Evolutionary conservation across 2,888 invertebrate species (phyloP).

Genomic region (Diloba caeruleocephala): DNA sequence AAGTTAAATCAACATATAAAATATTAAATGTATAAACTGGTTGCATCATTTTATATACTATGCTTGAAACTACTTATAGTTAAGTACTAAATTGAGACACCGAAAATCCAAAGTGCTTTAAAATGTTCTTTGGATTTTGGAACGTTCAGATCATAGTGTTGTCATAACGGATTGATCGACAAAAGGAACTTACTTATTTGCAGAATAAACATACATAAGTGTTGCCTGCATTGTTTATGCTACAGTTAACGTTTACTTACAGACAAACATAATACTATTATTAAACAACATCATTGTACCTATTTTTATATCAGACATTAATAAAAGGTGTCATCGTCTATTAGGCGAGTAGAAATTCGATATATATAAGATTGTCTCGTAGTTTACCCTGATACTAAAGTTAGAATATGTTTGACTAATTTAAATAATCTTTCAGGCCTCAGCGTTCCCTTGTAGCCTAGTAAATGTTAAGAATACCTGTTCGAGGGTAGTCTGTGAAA

Average conservation of each 20-base stretch:
- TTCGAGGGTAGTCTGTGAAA: slow-evolving; percentile 94
- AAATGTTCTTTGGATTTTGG: slow-evolving; percentile 17
- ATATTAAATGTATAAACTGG: slow-evolving; percentile 35
- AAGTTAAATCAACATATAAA: slow-evolving; percentile 32
- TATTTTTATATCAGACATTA: neutral
- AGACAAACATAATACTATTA: neutral
- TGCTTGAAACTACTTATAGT: slow-evolving; percentile 15
- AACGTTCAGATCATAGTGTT: slow-evolving; percentile 2
- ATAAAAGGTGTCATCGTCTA: slow-evolving; percentile 3
- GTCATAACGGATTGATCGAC: slow-evolving; percentile 1
- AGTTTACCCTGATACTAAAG: slow-evolving; percentile 32
- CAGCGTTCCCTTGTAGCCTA: slow-evolving; percentile 62
- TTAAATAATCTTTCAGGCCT: slow-evolving; percentile 21
- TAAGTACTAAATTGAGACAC: slow-evolving; percentile 34
- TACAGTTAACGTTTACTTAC: neutral
- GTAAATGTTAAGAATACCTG: slow-evolving; percentile 93
- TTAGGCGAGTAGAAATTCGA: slow-evolving; percentile 22
- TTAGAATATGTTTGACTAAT: slow-evolving; percentile 7
- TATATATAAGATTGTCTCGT: slow-evolving; percentile 15
- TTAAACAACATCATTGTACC: neutral
- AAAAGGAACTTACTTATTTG: slow-evolving; percentile 3
- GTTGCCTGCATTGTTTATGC: neutral
- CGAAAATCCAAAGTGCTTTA: slow-evolving; percentile 1
- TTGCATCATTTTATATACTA: slow-evolving; percentile 20
- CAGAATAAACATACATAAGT: neutral